These are phyloP conservation scores for Dicroscelio sp. DNA, from an alignment of 2,888 invertebrate genomes.

Conservation along the genomic window DNA sequence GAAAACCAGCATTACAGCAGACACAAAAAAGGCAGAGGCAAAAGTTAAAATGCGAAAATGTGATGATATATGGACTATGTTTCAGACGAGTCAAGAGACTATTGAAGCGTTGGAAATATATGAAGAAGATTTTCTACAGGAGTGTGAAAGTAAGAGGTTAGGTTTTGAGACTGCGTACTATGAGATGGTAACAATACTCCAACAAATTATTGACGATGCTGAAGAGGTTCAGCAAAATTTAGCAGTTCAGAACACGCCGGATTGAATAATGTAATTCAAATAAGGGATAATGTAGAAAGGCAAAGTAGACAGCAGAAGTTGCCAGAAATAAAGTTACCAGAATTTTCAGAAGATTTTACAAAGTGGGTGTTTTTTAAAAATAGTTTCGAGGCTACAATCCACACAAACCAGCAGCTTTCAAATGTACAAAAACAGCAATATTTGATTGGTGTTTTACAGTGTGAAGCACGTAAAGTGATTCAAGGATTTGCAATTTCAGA, in stretches of 20 bases:
- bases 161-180: no score
- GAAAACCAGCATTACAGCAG: neutral
- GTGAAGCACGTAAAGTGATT: constrained; percentile 78
- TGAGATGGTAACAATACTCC: neutral
- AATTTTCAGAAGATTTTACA: constrained; percentile 73
- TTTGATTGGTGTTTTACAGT: constrained; percentile 71
- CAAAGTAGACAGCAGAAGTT: neutral
- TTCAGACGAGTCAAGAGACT: no score
- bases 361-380: constrained; percentile 79
- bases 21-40: neutral
- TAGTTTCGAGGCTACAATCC: constrained; percentile 74
- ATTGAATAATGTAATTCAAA: neutral
- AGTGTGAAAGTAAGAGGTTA: no score
- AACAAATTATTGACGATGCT: neutral
- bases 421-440: constrained; percentile 79
- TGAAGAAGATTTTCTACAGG: no score
- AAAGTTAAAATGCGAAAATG: neutral
- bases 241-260: neutral
- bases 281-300: neutral
- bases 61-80: no score
- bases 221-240: neutral
- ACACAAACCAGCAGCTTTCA: constrained; percentile 47
- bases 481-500: constrained; percentile 70
- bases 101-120: no score
- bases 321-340: constrained; percentile 62